Percentiles rank a stretch among this genome's conserved stretches.
Evolutionary conservation across 2,888 invertebrate genomes (phyloP).

Genomic region (Noctua pronuba): DNA sequence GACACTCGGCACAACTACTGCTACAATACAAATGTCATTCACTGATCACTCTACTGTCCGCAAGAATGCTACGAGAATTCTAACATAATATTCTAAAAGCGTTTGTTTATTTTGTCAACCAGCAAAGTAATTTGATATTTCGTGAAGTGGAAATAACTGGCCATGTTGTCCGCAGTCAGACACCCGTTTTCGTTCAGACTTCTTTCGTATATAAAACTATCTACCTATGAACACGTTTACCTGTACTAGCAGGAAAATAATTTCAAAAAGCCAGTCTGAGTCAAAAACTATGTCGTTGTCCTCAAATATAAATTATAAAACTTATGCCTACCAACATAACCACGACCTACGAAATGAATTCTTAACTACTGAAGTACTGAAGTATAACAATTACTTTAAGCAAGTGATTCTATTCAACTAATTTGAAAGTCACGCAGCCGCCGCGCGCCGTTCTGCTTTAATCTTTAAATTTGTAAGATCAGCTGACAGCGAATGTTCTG

Average conservation of each 20-base stretch:
- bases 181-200: no score
- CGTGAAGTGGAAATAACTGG: conserved; percentile 7
- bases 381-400: conserved; percentile 32
- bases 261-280: conserved; percentile 16
- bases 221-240: conserved; percentile 30
- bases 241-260: conserved; percentile 55
- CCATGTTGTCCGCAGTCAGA: not conserved
- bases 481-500: conserved; percentile 25
- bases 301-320: conserved; percentile 37
- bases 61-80: not conserved
- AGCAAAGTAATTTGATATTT: conserved; percentile 39
- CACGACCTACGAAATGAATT: not conserved
- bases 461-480: conserved; percentile 12
- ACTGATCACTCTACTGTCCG: not conserved
- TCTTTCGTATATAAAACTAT: conserved; percentile 18
- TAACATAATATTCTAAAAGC: conserved; percentile 5
- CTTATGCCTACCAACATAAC: not conserved
- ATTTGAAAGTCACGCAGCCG: conserved; percentile 21
- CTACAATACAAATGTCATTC: not conserved
- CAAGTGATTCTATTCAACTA: conserved; percentile 10
- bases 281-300: conserved; percentile 43
- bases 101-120: conserved; percentile 11
- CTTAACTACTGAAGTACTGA: not conserved
- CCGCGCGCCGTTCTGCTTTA: not conserved
- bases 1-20: not conserved